Percentiles rank a stretch among this genome's conserved stretches.
Conservation (phyloP, 1,140 invertebrate genomes). For the Lineus longissimus region DNA sequence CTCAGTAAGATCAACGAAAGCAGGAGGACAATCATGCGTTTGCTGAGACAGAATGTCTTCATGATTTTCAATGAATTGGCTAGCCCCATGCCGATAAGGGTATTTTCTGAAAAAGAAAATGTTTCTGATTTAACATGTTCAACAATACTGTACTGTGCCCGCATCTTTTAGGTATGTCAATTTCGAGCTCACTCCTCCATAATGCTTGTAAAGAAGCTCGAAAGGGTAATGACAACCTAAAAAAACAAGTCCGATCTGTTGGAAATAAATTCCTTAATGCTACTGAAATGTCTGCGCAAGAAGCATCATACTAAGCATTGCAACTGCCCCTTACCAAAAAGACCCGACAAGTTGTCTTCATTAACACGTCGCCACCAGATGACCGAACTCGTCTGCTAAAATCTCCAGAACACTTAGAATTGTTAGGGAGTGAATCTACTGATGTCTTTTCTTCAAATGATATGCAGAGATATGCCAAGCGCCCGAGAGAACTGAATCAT, state of each 20-base stretch:
- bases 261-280: slow-evolving; percentile 25
- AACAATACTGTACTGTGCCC: too few species aligned
- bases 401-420: slow-evolving; percentile 3
- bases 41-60: too few species aligned
- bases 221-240: slow-evolving; percentile 21
- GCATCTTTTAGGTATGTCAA: too few species aligned
- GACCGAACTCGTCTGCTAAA: slow-evolving; percentile 21
- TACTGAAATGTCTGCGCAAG: slow-evolving; percentile 23
- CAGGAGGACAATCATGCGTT: too few species aligned
- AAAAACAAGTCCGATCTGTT: slow-evolving; percentile 19
- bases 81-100: too few species aligned
- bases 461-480: neutral
- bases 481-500: neutral
- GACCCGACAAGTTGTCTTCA: slow-evolving; percentile 20
- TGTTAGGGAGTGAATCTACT: neutral
- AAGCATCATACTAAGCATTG: slow-evolving; percentile 21
- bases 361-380: slow-evolving; percentile 23
- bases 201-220: slow-evolving; percentile 23
- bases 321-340: slow-evolving; percentile 26
- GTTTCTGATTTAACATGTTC: too few species aligned
- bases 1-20: too few species aligned
- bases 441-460: neutral
- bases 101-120: too few species aligned
- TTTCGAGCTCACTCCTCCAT: neutral
- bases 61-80: too few species aligned